Base-by-base conservation (phyloP, 2,888 invertebrate genomes). In the Hirtodrosophila alboralis region DNA sequence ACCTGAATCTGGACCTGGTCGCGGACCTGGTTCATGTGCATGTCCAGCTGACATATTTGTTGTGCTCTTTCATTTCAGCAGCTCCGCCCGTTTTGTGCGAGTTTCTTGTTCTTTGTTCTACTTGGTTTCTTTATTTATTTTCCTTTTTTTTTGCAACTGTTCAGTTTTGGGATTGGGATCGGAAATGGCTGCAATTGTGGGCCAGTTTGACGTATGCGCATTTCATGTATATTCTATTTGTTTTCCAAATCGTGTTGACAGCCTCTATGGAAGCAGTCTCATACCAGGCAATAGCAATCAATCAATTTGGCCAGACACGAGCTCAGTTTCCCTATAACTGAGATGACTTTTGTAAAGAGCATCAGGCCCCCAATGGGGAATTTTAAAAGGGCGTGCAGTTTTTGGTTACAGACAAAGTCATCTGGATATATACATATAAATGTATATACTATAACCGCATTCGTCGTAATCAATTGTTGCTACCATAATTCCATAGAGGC, bases 191-290 rank as follows among this genome's bases (percentile, higher is more conserved):
- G 86, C 80, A 80, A 84, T 86, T 86, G 86, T 84, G 81, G 86
- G 83, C 79, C 86, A 81, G 65, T 74, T 81, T 80, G 84, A 80
- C 84, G 63, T 69, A 78, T 79, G 65, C 56, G 66, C 66, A 61
- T 68, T 64, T 59, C 54, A 56, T 58, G 51, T 65, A 33, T 66
- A 33, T 66, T 70, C 63, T 53, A 63, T 66, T 85, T 67, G 66
- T 86, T 84, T 65, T 66, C 63, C 61, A 78, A 87, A 78, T 73
- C 84, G 84, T 89, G 90, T 90, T 90, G 90, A 90, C 90, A 90
- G 90, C 84, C 75, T 77, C 45, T 59, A 58, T n/a, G n/a, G 52
- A 48, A 45, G 48, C 54, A 48, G 69, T n/a, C n/a, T n/a, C 48
- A 21, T 31, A 26, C 69, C 34, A 38, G 74, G 69, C n/a, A n/a